Base-by-base conservation (phyloP, 2,113 vertebrate species). In the Phycodurus eques region DNA sequence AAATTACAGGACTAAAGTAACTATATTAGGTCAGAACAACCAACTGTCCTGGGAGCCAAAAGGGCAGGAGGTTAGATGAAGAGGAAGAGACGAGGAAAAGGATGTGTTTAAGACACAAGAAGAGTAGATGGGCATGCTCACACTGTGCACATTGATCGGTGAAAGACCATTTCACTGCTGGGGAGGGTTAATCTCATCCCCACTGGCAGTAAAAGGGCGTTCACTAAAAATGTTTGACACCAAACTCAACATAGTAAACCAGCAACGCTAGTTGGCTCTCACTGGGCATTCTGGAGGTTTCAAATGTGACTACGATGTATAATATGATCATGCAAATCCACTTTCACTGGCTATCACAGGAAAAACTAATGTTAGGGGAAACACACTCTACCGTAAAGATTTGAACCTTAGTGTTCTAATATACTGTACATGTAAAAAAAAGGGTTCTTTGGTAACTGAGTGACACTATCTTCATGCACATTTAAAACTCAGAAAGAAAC, bases 401-500 rank as follows among this genome's bases (percentile, higher is more conserved):
- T 83, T 74, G 51, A 85, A 60, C 42, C 46, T 74, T 67, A 22
- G 68, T 87, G 74, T 78, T 60, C 67, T 51, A n/a, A 80, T 53
- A 2, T 61, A 39, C 35, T 39, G 35, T 6, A 57, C 22, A 68
- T 19, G 66, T 66, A 60, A 15, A 71, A 27, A 63, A 19, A 60
- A 67, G 4, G 61, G 13, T 62, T 61, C 70, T 57, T 65, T 10
- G 60, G 22, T 33, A 83, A 75, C 65, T 83, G 33, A 59, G 89
- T 88, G 89, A 86, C 64, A 90, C 85, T 92, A 73, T 89, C 91
- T 92, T 91, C 95, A 96, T 98, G 96, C 96, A 96, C 82, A 76
- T 85, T 62, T 93, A 90, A 94, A 93, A 90, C 91, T 92, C 22
- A 88, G 22, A 76, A 80, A 81, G 69, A 73, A 87, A 90, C 87